Conservation (phyloP, 1,140 invertebrate genomes). For the Hycleus phaleratus region DNA sequence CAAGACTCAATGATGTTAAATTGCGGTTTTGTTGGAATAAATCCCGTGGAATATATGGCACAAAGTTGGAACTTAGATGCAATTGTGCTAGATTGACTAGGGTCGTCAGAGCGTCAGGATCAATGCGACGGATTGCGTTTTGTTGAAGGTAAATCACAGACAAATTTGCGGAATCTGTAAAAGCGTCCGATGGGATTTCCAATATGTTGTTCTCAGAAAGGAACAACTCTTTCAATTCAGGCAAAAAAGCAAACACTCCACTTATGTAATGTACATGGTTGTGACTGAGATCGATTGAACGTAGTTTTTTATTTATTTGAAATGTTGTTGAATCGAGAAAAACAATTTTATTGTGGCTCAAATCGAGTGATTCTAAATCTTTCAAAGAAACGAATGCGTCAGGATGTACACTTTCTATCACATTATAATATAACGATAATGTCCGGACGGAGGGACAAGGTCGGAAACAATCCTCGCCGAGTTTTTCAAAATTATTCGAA, state of each 20-base stretch:
- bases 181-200: conserved; percentile 72
- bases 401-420: conserved; percentile 68
- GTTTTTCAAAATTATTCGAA: conserved; percentile 72
- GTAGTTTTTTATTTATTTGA: conserved; percentile 61
- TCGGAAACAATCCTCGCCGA: conserved; percentile 68
- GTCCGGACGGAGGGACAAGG: conserved; percentile 70
- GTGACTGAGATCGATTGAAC: conserved; percentile 77
- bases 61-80: conserved; percentile 80
- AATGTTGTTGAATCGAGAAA: conserved; percentile 64
- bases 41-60: conserved; percentile 63
- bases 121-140: conserved; percentile 73
- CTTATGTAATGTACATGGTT: conserved; percentile 81
- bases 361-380: conserved; percentile 73
- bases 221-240: conserved; percentile 71
- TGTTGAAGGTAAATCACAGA: conserved; percentile 80
- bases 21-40: conserved; percentile 66
- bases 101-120: conserved; percentile 62
- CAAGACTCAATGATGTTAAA: conserved; percentile 76
- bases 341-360: conserved; percentile 81
- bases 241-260: conserved; percentile 71
- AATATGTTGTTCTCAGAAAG: conserved; percentile 87
- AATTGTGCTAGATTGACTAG: conserved; percentile 70
- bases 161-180: conserved; percentile 65
- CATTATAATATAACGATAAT: conserved; percentile 76
- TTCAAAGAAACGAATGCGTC: conserved; percentile 64